These are phyloP conservation scores for Dicyrtoma fusca DNA, from an alignment of 2,888 invertebrate genomes.

Conservation along the genomic window DNA sequence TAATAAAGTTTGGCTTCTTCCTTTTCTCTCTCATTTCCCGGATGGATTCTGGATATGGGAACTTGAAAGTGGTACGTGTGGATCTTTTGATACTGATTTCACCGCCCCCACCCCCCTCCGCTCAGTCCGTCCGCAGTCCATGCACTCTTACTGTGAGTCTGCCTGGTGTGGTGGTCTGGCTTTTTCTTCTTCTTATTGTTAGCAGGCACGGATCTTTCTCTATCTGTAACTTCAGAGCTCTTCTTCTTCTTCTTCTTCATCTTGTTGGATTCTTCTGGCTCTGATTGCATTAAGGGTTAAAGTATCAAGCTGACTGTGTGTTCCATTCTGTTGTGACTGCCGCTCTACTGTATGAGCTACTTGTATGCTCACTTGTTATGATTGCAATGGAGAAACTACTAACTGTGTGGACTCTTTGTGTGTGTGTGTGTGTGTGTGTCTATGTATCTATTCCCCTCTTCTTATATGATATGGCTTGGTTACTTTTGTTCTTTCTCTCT, in stretches of 20 bases:
- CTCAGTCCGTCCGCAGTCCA: no score
- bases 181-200: no score
- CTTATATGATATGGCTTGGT: no score
- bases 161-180: not conserved
- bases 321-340: not conserved
- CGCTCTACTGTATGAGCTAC: not conserved
- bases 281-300: not conserved
- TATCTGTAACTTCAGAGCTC: no score
- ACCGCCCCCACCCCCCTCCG: not conserved
- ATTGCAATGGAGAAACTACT: no score
- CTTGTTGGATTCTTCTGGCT: not conserved
- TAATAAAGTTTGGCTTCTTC: not conserved
- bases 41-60: not conserved
- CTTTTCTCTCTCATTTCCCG: not conserved
- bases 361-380: not conserved
- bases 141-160: not conserved
- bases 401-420: no score
- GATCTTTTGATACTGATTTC: not conserved
- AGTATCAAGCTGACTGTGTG: not conserved
- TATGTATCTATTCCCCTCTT: no score
- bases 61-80: not conserved
- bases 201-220: no score
- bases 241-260: constrained; percentile 11
- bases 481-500: no score
- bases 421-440: no score